Evolutionary conservation across 2,797 vertebrate species (phyloP).

Genomic region (Hydrophis major): DNA sequence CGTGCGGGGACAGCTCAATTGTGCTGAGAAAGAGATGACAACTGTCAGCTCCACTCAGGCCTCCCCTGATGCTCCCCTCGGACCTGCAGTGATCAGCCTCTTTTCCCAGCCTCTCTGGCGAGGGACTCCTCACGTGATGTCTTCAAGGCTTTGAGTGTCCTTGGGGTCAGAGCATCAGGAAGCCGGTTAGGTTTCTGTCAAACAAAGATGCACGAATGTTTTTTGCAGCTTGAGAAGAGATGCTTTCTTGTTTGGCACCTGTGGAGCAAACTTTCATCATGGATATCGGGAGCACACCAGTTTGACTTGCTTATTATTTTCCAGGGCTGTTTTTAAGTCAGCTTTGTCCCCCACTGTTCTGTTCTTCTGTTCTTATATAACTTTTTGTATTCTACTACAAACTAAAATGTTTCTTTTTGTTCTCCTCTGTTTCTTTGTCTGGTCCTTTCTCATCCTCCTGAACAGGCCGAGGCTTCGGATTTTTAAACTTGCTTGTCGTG

Average conservation of each 20-base stretch:
- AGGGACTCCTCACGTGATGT: constrained; percentile 24
- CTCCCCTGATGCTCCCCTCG: neutral
- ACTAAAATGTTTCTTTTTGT: neutral
- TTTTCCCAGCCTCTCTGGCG: neutral
- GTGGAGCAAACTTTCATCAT: neutral
- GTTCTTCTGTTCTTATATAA: neutral
- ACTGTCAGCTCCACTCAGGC: constrained; percentile 2
- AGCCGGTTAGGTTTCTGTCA: constrained; percentile 13
- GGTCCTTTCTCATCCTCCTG: neutral
- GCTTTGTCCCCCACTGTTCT: neutral
- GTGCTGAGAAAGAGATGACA: neutral
- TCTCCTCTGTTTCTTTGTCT: neutral
- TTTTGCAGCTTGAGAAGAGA: neutral
- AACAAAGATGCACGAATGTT: neutral
- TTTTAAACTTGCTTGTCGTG: neutral
- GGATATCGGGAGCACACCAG: neutral
- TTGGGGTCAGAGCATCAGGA: constrained; percentile 15
- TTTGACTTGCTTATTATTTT: neutral
- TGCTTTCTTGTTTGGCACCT: neutral
- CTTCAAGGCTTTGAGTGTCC: neutral
- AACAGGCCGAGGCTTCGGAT: neutral
- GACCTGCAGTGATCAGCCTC: constrained; percentile 5
- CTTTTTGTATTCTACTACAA: neutral
- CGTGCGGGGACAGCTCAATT: neutral
- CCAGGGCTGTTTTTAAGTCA: neutral